Percentiles rank a stretch among this genome's conserved stretches.
phyloP scores from a whole-genome alignment of 2,888 invertebrate species.

The Crocallis elinguaria region DNA sequence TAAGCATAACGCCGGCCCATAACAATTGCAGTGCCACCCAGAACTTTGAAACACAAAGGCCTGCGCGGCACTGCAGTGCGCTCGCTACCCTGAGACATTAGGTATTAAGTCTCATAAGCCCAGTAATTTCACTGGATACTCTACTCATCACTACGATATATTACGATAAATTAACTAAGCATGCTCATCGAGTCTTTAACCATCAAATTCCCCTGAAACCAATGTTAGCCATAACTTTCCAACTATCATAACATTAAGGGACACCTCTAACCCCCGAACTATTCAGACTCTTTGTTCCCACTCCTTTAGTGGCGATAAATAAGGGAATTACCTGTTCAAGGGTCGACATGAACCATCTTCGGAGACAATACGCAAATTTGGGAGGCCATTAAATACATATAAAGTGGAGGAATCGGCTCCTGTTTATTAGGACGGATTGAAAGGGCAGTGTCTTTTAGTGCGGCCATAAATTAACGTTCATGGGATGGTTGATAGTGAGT shows the following conservation, averaged over 20 bases:
- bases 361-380: slow-evolving; percentile 78
- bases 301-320: slow-evolving; percentile 76
- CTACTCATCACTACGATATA: too few species aligned
- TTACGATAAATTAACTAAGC: neutral
- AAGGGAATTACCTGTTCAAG: slow-evolving; percentile 78
- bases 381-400: slow-evolving; percentile 74
- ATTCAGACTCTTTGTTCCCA: slow-evolving; percentile 69
- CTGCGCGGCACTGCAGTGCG: too few species aligned
- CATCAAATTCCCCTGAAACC: slow-evolving; percentile 46
- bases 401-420: slow-evolving; percentile 65
- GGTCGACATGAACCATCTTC: slow-evolving; percentile 66
- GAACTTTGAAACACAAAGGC: too few species aligned
- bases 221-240: slow-evolving; percentile 47
- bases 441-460: slow-evolving; percentile 47
- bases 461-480: slow-evolving; percentile 35
- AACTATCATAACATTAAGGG: slow-evolving; percentile 63
- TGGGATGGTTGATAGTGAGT: slow-evolving; percentile 14
- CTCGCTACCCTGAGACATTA: too few species aligned
- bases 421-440: slow-evolving; percentile 61
- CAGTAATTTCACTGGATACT: too few species aligned
- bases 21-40: too few species aligned
- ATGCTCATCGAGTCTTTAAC: slow-evolving; percentile 26
- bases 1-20: too few species aligned
- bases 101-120: too few species aligned
- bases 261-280: slow-evolving; percentile 52